Conservation (phyloP, 64 coral and sea anemone species). For the Stylophora pistillata region DNA sequence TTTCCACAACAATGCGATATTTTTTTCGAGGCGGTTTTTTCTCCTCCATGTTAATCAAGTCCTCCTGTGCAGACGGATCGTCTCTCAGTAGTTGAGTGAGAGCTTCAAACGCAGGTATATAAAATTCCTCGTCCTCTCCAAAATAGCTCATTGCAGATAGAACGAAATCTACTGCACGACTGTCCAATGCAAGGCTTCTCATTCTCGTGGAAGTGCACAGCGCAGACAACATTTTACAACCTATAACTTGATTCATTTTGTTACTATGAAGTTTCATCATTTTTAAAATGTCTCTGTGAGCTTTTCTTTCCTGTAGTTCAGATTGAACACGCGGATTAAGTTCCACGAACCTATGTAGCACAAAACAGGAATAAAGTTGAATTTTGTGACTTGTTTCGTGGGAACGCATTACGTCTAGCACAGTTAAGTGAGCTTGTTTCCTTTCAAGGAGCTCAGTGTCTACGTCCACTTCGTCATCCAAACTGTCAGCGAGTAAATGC, state of each 20-base stretch:
- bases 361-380: slow-evolving; percentile 42
- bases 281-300: slow-evolving; percentile 28
- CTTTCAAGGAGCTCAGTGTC: slow-evolving; percentile 22
- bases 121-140: slow-evolving; percentile 56
- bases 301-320: neutral
- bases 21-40: slow-evolving; percentile 19
- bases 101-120: slow-evolving; percentile 38
- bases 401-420: slow-evolving; percentile 8
- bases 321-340: neutral
- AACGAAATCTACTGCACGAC: slow-evolving; percentile 19
- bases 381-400: slow-evolving; percentile 14
- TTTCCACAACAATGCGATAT: slow-evolving; percentile 45
- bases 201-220: neutral
- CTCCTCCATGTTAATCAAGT: slow-evolving; percentile 39
- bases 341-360: slow-evolving; percentile 19
- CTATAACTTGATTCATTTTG: slow-evolving; percentile 24
- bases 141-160: slow-evolving; percentile 47
- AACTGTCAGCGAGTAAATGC: slow-evolving; percentile 11
- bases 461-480: slow-evolving; percentile 4
- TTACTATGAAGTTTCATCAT: slow-evolving; percentile 22
- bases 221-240: slow-evolving; percentile 52
- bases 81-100: slow-evolving; percentile 19
- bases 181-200: neutral
- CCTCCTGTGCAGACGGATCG: slow-evolving; percentile 9
- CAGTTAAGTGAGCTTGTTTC: neutral